Conservation (phyloP, 2,797 vertebrate genomes). For the Amblyraja radiata region DNA sequence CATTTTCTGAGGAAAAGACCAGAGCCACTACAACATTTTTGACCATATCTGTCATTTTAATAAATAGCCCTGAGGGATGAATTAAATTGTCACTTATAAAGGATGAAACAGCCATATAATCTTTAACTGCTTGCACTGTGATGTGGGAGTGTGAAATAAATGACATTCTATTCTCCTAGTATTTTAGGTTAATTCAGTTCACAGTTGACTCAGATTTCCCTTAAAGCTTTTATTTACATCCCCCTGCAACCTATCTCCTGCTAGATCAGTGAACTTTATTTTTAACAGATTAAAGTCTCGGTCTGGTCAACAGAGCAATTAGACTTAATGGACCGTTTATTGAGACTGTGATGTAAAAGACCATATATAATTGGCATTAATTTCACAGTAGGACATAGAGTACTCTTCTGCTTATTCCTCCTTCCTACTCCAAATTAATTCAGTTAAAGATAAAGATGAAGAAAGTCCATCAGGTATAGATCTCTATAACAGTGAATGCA, state of each 20-base stretch:
- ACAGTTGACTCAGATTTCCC: not conserved
- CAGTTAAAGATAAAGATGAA: constrained; percentile 1
- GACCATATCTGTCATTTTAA: not conserved
- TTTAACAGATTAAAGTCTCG: not conserved
- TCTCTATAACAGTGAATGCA: not conserved
- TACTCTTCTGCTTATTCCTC: constrained; percentile 10
- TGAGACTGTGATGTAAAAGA: constrained; percentile 9
- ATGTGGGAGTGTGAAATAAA: not conserved
- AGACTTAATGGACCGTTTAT: constrained; percentile 24
- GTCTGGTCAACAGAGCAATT: constrained; percentile 23
- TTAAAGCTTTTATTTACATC: not conserved
- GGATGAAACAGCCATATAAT: not conserved
- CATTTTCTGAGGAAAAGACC: not conserved
- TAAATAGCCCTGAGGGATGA: not conserved
- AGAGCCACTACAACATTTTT: not conserved
- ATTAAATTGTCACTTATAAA: not conserved
- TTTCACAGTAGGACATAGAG: constrained; percentile 29
- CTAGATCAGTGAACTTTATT: not conserved
- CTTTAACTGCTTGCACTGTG: not conserved
- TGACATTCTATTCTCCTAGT: not conserved
- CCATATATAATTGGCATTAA: not conserved
- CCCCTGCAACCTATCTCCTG: not conserved
- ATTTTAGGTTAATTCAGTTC: not conserved
- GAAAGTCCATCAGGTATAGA: not conserved
- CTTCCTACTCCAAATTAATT: constrained; percentile 22